These are phyloP conservation scores for Sapajus apella DNA, from an alignment of 2,113 vertebrate species.

Conservation along the genomic window DNA sequence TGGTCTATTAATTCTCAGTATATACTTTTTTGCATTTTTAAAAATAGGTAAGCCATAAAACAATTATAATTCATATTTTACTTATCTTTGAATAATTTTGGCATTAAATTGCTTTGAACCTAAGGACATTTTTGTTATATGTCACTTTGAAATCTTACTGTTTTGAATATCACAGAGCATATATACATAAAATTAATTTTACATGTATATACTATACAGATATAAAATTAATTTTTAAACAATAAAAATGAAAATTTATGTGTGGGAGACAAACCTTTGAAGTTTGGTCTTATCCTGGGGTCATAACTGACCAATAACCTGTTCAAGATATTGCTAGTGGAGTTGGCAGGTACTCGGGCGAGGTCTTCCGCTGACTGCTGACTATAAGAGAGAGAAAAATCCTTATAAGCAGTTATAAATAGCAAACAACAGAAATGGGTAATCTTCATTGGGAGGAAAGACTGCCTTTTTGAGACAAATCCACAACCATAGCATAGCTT, in stretches of 20 bases:
- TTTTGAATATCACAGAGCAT: not conserved
- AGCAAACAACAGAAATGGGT: not conserved
- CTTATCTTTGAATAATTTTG: not conserved
- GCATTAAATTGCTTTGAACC: not conserved
- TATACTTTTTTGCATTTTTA: not conserved
- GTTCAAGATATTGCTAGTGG: conserved; percentile 98
- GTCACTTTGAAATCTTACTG: not conserved
- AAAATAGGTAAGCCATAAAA: not conserved
- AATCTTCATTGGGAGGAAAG: not conserved
- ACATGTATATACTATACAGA: not conserved
- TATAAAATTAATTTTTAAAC: conserved; percentile 6
- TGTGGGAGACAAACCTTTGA: conserved; percentile 91
- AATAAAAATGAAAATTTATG: not conserved
- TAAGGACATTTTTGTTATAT: not conserved
- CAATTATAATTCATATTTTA: not conserved
- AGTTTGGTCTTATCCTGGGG: conserved; percentile 98
- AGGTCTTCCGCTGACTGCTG: conserved; percentile 96
- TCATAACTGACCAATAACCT: conserved; percentile 95
- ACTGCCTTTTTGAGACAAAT: not conserved
- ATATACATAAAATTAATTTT: not conserved
- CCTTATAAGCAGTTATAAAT: conserved; percentile 12
- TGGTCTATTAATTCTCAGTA: not conserved
- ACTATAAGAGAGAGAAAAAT: conserved; percentile 82
- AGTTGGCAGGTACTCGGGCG: conserved; percentile 94
- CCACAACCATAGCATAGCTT: not conserved